Evolutionary conservation across 1,140 invertebrate genomes (phyloP).

Genomic region (Penaeus vannamei): DNA sequence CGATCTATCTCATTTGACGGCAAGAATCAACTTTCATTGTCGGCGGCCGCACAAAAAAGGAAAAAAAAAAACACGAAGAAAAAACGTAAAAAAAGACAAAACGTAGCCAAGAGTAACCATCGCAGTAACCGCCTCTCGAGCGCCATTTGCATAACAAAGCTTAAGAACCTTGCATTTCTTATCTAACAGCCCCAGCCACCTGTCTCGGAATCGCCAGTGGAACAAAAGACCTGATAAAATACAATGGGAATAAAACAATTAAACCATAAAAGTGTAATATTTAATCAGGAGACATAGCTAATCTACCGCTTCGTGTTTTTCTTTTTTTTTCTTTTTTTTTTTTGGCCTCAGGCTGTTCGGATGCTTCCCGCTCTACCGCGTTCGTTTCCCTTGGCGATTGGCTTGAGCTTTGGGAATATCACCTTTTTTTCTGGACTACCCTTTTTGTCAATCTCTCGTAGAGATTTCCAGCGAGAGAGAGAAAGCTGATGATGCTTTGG

Average conservation of each 20-base stretch:
- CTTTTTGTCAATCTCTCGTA: not conserved
- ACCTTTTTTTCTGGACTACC: not conserved
- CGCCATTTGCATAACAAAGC: conserved; percentile 50
- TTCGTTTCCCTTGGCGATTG: not conserved
- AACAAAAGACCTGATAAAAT: conserved; percentile 61
- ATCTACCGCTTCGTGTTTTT: conserved; percentile 7
- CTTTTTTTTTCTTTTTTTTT: too few relatives aligned
- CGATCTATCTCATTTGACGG: too few relatives aligned
- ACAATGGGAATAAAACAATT: conserved; percentile 63
- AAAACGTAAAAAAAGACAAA: too few relatives aligned
- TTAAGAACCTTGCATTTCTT: not conserved
- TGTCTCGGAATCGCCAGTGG: conserved; percentile 45
- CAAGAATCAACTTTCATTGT: too few relatives aligned
- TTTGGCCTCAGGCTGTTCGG: not conserved
- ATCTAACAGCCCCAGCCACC: conserved; percentile 36
- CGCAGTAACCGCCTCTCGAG: not conserved
- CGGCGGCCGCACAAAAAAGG: too few relatives aligned
- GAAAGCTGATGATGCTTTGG: too few relatives aligned
- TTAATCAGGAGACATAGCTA: conserved; percentile 59
- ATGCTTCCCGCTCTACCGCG: not conserved
- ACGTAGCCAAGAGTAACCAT: too few relatives aligned
- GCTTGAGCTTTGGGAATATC: too few relatives aligned
- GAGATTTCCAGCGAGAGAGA: not conserved
- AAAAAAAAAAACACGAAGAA: too few relatives aligned
- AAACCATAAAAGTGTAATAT: conserved; percentile 62